A percentile compares a stretch with the other conserved stretches of the same genome.
These are phyloP conservation scores for Microtus pennsylvanicus DNA, from an alignment of 2,113 vertebrate species.

Conservation along the genomic window DNA sequence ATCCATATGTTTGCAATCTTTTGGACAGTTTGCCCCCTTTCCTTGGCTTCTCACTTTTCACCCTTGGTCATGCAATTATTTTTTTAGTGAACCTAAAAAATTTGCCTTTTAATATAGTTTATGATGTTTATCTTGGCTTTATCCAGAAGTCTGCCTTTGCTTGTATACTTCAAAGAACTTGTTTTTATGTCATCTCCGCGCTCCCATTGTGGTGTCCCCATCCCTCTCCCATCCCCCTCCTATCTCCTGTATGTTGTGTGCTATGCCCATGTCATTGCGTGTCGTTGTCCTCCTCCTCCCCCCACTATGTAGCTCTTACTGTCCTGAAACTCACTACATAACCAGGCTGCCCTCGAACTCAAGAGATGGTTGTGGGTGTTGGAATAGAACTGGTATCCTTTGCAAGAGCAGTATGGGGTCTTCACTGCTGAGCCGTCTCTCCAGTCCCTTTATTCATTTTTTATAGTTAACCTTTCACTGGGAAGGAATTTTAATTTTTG, in stretches of 20 bases:
- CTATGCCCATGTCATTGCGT: background rate
- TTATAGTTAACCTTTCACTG: background rate
- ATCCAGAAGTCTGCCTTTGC: background rate
- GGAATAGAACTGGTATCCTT: background rate
- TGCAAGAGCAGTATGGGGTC: background rate
- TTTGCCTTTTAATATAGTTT: background rate
- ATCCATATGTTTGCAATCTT: background rate
- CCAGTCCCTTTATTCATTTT: background rate
- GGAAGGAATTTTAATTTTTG: constrained; percentile 10
- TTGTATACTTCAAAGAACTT: background rate
- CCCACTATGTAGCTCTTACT: background rate
- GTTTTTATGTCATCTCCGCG: background rate
- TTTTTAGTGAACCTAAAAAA: background rate
- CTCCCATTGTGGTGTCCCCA: background rate
- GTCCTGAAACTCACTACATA: background rate
- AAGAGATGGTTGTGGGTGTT: background rate
- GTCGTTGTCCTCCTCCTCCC: background rate
- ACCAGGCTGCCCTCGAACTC: background rate
- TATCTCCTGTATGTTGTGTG: background rate
- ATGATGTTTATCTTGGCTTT: background rate
- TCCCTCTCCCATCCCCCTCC: background rate
- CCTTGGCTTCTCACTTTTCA: background rate
- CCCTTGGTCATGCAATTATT: background rate
- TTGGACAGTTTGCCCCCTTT: background rate
- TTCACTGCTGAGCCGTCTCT: background rate